Evolutionary conservation across 64 coral and sea anemone genomes (phyloP), one percentile per base, ranked within the genome.

Genomic region (Acropora tenuis): DNA sequence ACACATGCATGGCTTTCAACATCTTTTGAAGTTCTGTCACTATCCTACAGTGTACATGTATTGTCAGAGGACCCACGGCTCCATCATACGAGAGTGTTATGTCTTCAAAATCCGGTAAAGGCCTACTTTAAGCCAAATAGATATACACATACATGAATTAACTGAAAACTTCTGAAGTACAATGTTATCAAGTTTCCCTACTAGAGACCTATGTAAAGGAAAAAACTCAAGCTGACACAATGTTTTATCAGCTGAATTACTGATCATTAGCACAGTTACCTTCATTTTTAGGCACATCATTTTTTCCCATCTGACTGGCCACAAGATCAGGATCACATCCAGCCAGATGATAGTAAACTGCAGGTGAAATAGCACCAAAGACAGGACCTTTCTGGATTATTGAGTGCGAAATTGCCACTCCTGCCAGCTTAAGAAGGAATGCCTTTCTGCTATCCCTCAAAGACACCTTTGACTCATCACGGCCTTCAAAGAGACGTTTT

Each of bases 281-380:
- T 90, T 78, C 67, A 90, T 90, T 72, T 59, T 59, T 4, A 74
- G 78, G 89, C 1, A 90, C 65, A 82, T 90, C 89, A 16, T 8
- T 82, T n/a, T 90, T 82, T 43, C 9, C 12, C 8, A 63, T 63
- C 9, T 90, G 89, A 45, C 48, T 60, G 48, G 58, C 19, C 9
- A 82, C 78, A 18, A 72, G 4, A 58, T 90, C 89, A 44, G 83
- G 77, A 79, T 93, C 83, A 77, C 69, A n/a, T 40, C 58, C 91
- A 72, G 84, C 83, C 59, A 93, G 41, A 69, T 88, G 84, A 17
- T 87, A 93, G 79, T 88, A 93, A 79, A 93, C n/a, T 19, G 45
- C 91, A 74, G 76, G 76, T 43, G 84, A 93, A 53, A 93, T 49
- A 49, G 84, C 91, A 73, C 60, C 42, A 73, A 93, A 93, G 76